phyloP scores from a whole-genome alignment of 2,113 vertebrate species.

The Terrapene triunguis region DNA sequence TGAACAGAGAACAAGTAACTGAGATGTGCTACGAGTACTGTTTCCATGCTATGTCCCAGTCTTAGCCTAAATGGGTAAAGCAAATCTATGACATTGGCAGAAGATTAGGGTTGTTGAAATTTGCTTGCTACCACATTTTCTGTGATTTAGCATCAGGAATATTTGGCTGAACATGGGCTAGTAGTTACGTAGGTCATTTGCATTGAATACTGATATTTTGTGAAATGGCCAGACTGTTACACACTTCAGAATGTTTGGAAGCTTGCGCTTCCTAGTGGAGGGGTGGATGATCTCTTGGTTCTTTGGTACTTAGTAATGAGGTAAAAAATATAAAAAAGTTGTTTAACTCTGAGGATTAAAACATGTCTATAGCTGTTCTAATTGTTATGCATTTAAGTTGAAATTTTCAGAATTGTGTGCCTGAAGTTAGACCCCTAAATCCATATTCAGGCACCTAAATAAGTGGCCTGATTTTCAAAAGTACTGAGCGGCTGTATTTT shows the following conservation, averaged over 20 bases:
- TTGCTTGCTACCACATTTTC: background rate
- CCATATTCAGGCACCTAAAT: background rate
- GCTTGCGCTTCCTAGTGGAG: background rate
- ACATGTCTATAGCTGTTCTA: background rate
- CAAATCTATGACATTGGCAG: background rate
- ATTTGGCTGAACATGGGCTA: background rate
- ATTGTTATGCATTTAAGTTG: background rate
- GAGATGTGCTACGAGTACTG: background rate
- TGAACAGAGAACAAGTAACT: background rate
- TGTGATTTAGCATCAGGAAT: background rate
- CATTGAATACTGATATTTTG: background rate
- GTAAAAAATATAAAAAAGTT: background rate
- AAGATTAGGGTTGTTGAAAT: background rate
- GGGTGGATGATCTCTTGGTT: background rate
- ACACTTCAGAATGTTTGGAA: background rate
- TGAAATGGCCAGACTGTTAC: background rate
- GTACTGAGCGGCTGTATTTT: background rate
- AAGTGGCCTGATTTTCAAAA: background rate
- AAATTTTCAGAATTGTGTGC: background rate
- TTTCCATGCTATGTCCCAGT: background rate
- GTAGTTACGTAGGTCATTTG: background rate
- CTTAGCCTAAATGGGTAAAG: background rate
- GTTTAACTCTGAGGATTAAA: background rate
- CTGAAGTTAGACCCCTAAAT: background rate
- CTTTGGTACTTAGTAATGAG: background rate